Evolutionary conservation across 2,888 invertebrate genomes (phyloP), one percentile per base, ranked within the genome.

Genomic region (Synanthedon tipuliformis): DNA sequence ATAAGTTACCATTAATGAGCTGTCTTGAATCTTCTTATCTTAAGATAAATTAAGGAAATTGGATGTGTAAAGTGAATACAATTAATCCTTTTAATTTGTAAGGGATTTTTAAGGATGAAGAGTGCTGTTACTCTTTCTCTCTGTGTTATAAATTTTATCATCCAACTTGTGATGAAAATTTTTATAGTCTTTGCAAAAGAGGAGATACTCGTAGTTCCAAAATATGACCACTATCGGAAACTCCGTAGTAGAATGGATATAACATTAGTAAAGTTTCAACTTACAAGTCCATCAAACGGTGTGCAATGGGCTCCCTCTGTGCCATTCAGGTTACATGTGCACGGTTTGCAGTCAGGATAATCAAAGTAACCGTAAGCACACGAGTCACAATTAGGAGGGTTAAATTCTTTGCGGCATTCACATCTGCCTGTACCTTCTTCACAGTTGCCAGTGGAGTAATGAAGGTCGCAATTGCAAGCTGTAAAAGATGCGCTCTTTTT

Each of bases 311-410:
- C 90, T 5, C 93, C 95, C 15, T 92, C 89, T 0, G 99, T 98
- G 13, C 99, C 99, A 61, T 96, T 95, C 12, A 95, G 80, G 74
- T 94, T 91, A 74, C 99, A 99, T 58, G 95, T 95, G 73, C 99
- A 99, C 0, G 95, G 95, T 55, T 93, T 92, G 76, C 98, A 99
- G 63, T 94, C 83, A 0, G 98, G 98, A 80, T 93, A 97, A 59
- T 94, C 96, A 73, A 94, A 98, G 83, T 96, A 97, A 0, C 99
- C 98, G 64, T 93, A 93, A 16, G 93, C 94, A 68, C 96, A 96
- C 0, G 91, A 89, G 72, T 95, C 93, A 69, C 97, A 98, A 69
- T 93, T 84, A 0, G 95, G 95, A 0, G 93, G 89, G 52, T 92
- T 91, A 78, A 91, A 98, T 68, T 96, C 95, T 1, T 84, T 81